phyloP scores from a whole-genome alignment of 1,140 invertebrate species.

The Sminthurides bifidus region DNA sequence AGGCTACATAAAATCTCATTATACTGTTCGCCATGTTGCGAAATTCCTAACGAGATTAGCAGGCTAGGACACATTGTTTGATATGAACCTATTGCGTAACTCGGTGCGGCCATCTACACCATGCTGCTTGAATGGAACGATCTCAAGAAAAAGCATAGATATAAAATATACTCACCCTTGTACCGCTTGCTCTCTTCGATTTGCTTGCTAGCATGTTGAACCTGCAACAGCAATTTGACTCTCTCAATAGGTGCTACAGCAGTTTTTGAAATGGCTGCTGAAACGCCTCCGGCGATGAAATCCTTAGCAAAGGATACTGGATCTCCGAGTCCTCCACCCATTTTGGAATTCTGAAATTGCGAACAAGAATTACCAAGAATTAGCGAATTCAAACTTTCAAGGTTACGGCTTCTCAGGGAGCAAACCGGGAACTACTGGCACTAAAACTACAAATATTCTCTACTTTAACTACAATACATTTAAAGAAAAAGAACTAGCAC shows the following conservation, averaged over 20 bases:
- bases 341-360: neutral
- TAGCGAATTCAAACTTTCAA: too few relatives aligned
- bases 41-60: too few relatives aligned
- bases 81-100: too few relatives aligned
- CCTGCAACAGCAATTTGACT: conserved; percentile 49
- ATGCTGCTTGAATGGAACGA: too few relatives aligned
- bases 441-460: neutral
- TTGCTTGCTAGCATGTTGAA: conserved; percentile 44
- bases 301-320: conserved; percentile 40
- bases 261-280: conserved; percentile 49
- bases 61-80: too few relatives aligned
- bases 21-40: too few relatives aligned
- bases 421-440: neutral
- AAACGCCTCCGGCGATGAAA: conserved; percentile 44
- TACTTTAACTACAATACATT: neutral
- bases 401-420: too few relatives aligned
- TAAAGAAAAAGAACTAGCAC: neutral
- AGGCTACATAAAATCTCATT: too few relatives aligned
- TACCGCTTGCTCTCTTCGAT: conserved; percentile 43
- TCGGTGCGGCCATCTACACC: too few relatives aligned
- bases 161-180: conserved; percentile 37
- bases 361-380: too few relatives aligned
- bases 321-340: conserved; percentile 31
- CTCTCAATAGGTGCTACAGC: conserved; percentile 47
- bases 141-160: too few relatives aligned